Conservation (phyloP, 2,888 invertebrate genomes). For the Diadromus collaris region DNA sequence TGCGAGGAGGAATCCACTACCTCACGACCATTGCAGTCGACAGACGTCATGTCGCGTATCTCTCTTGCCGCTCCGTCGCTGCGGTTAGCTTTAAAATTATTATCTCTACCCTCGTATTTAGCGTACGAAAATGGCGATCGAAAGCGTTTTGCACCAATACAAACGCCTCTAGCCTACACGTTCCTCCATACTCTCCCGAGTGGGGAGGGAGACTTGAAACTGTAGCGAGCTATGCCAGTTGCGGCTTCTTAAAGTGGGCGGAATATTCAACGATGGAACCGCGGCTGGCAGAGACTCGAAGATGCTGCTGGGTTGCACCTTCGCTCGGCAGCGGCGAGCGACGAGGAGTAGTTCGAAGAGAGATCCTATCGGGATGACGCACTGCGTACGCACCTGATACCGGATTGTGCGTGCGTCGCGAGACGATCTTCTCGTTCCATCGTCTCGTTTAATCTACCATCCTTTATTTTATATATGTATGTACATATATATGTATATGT, state of each 20-base stretch:
- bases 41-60: slow-evolving; percentile 11
- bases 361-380: slow-evolving; percentile 78
- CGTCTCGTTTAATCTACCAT: slow-evolving; percentile 37
- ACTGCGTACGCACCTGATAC: slow-evolving; percentile 79
- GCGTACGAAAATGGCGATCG: slow-evolving; percentile 59
- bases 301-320: slow-evolving; percentile 22
- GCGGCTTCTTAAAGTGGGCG: slow-evolving; percentile 72
- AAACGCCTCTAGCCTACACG: not conserved
- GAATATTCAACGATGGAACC: slow-evolving; percentile 70
- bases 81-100: slow-evolving; percentile 56
- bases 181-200: not conserved
- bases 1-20: not conserved
- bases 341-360: slow-evolving; percentile 64
- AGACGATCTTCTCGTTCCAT: slow-evolving; percentile 50
- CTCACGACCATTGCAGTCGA: slow-evolving; percentile 12
- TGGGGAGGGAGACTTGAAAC: not conserved
- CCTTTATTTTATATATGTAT: not conserved
- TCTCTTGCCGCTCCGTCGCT: not conserved
- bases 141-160: slow-evolving; percentile 42
- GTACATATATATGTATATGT: not conserved
- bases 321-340: slow-evolving; percentile 57
- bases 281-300: slow-evolving; percentile 24
- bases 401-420: slow-evolving; percentile 65
- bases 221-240: slow-evolving; percentile 21
- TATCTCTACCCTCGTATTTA: slow-evolving; percentile 60